Base-by-base conservation (phyloP, 2,113 vertebrate genomes). In the Tetraodon nigroviridis region DNA sequence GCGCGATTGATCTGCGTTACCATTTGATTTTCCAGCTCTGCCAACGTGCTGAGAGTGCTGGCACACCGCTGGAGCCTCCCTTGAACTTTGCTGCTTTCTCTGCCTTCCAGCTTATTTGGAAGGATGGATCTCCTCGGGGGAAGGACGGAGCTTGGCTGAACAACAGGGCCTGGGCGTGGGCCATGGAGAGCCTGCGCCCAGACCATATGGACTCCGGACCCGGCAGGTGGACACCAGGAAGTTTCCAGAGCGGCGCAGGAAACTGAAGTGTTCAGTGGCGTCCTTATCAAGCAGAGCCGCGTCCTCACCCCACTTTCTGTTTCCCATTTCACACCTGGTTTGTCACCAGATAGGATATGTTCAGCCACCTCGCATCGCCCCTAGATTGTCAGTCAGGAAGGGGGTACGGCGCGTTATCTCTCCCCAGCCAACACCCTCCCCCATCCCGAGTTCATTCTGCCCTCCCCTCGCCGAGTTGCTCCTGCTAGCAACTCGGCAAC, bases 281-380 rank as follows among this genome's bases (percentile, higher is more conserved):
- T 66, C 64, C 78, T 86, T 86, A 86, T 88, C 79, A 61, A 82
- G 81, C 76, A 1, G 65, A 17, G 63, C 63, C 82, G 80, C 84
- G 69, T 81, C 65, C 46, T 64, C 75, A 67, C 69, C 82, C 73
- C 71, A 29, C 42, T 75, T 85, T 82, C 74, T 80, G 59, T 86
- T 86, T 84, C 79, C 82, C 66, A 84, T 87, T 83, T 85, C 84
- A 87, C 82, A 86, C 73, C 73, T 72, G 76, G 81, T 59, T 78
- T 78, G 53, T 66, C 52, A 71, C 64, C 73, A 71, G 81, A 82
- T 86, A 83, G 78, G 71, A 81, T 51, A 22, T 44, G 75, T 79
- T 74, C 65, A 51, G 67, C 27, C 45, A 29, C 67, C 57, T 77
- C 66, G 48, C 70, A 67, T 75, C 71, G 70, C 64, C 78, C 56